A percentile compares a stretch with the other conserved stretches of the same genome.
Conservation (phyloP, 2,113 vertebrate genomes). For the Phrynocephalus versicolor region DNA sequence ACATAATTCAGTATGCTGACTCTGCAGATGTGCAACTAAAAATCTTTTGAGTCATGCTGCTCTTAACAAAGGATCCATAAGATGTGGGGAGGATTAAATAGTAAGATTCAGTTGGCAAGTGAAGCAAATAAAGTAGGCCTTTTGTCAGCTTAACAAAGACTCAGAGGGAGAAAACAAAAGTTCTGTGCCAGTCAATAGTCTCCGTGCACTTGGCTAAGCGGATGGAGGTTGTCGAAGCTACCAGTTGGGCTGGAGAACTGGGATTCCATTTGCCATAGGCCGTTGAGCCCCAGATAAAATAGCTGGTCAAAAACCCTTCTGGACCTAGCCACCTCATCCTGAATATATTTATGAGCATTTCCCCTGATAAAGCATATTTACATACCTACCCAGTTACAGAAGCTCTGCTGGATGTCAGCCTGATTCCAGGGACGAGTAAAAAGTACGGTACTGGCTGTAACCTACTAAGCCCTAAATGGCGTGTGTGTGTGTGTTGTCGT, state of each 20-base stretch:
- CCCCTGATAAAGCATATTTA: too few relatives aligned
- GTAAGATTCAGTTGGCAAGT: background rate
- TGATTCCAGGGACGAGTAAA: too few relatives aligned
- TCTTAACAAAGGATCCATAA: background rate
- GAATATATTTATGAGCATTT: background rate
- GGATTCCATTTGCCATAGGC: background rate
- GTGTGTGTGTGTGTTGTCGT: too few relatives aligned
- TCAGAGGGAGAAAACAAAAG: background rate
- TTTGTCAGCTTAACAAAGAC: background rate
- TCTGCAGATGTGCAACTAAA: background rate
- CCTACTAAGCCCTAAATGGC: too few relatives aligned
- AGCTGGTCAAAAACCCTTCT: too few relatives aligned
- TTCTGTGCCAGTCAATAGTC: background rate
- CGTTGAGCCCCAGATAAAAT: background rate
- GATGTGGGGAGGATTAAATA: background rate
- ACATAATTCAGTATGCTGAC: background rate
- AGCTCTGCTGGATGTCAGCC: too few relatives aligned
- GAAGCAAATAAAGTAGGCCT: background rate
- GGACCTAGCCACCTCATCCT: background rate
- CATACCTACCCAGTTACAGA: too few relatives aligned
- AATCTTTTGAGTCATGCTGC: background rate
- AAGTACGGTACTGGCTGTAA: too few relatives aligned
- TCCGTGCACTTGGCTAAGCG: background rate
- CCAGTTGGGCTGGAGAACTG: background rate
- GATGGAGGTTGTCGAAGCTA: background rate